phyloP scores from a whole-genome alignment of 2,113 vertebrate genomes.

The Aix galericulata region DNA sequence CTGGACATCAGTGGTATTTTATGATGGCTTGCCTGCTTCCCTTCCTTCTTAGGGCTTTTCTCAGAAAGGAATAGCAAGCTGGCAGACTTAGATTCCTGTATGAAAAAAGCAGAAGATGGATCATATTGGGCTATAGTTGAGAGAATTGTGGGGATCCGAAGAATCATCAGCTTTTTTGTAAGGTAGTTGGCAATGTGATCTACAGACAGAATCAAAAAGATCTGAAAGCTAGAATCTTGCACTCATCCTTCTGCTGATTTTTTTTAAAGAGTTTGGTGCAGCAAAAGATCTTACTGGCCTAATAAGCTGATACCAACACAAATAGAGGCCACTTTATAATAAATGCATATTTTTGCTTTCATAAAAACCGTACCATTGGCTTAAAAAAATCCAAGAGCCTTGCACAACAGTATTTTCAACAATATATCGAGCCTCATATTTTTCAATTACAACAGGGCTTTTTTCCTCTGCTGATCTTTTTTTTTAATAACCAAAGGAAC shows the following conservation, averaged over 20 bases:
- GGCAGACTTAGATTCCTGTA: constrained; percentile 31
- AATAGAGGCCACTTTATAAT: constrained; percentile 4
- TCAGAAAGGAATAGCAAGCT: constrained; percentile 49
- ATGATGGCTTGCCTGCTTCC: constrained; percentile 67
- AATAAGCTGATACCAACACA: not conserved
- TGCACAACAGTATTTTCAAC: constrained; percentile 26
- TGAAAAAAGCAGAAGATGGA: constrained; percentile 42
- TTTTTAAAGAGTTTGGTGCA: not conserved
- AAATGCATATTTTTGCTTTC: constrained; percentile 12
- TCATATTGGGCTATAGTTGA: not conserved
- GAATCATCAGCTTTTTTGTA: constrained; percentile 39
- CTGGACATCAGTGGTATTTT: constrained; percentile 72
- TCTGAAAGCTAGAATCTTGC: not conserved
- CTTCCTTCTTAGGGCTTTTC: constrained; percentile 67
- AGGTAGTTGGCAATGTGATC: not conserved
- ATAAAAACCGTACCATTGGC: constrained; percentile 27
- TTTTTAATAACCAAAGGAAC: constrained; percentile 44
- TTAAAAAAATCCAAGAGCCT: not conserved
- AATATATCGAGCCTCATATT: constrained; percentile 44
- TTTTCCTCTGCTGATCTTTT: not conserved
- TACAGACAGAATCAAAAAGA: constrained; percentile 7
- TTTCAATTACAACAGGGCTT: constrained; percentile 34
- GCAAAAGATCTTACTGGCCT: constrained; percentile 10
- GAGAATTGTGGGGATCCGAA: not conserved
- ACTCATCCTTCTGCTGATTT: not conserved